Base-by-base conservation (phyloP, 92 coral and sea anemone genomes). In the Zoanthus sansibaricus region DNA sequence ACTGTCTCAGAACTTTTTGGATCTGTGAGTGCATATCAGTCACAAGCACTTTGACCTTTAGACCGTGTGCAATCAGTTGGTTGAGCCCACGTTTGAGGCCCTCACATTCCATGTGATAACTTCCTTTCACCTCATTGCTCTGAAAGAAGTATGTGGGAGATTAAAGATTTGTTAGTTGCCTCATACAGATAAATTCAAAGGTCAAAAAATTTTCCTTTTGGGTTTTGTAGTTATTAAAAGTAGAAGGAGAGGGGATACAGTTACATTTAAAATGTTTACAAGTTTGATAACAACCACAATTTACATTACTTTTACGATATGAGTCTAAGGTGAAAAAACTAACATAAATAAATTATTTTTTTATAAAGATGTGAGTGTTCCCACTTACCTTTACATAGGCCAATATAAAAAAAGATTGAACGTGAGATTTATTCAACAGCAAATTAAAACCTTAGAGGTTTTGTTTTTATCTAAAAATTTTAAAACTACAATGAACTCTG, bases 111-210 rank as follows among this genome's bases (percentile, higher is more conserved):
- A 87, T 71, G 42, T 87, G 90, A 55, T 66, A 67, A 48, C 86
- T 78, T 47, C 90, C 90, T 58, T 87, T 87, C 17, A 68, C 86
- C 72, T 79, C 90, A 18, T 87, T 79, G 68, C 90, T 78, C 90
- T 87, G 77, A 30, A 46, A 82, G 12, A 47, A 20, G 69, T 21
- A 30, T 56, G 16, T 32, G 25, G 70, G 11, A 32, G 37, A 56
- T 56, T 55, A 42, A 31, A 62, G 69, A 62, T 31, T 56, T 77
- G 10, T 49, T 9, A 30, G 64, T 12, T 45, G 64, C 46, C 44
- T 52, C 45, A 15, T 31, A 17, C 48, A 77, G 4, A 4, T 45
- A 32, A 77, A 54, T 55, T 33, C 15, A 11, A 77, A 9, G 16
- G 32, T n/a, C 33, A 56, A 33, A 58, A 52, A 15, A 56, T 55